Evolutionary conservation across 2,888 invertebrate species (phyloP), one percentile per base, ranked within the genome.

Genomic region (Lottia gigantea): DNA sequence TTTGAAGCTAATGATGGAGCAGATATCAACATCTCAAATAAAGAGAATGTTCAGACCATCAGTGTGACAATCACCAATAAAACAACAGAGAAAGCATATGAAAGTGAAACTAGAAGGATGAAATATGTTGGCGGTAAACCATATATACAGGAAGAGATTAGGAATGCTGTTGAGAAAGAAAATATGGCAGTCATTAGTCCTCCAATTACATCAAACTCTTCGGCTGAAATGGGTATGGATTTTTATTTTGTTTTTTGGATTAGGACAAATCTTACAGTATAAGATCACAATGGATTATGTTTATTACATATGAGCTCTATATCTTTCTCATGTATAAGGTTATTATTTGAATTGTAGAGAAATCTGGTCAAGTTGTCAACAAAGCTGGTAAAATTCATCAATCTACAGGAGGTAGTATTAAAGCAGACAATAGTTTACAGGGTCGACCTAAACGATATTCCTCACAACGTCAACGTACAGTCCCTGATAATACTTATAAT

Each of bases 391-490:
- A 66, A 64, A 8, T 23, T 63, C 40, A 25, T 46, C 23, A 71
- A 71, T 73, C 67, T 71, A 11, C 71, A 71, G 14, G 31, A 63
- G 15, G 47, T 69, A 61, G 70, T 66, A 62, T 67, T 26, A 78
- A 78, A 46, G 74, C 71, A 46, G 79, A 79, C 19, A 45, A 46
- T 14, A 25, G 71, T 6, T 78, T 78, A 65, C 73, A 76, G 55
- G 76, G 73, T 71, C 89, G 91, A 76, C 91, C 92, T 12, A 93
- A 93, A 82, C 90, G 93, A 31, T 93, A 93, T 85, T 93, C 93
- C 3, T 92, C 92, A 71, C 90, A 93, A 80, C 90, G 93, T 70
- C 92, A 92, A 84, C 88, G 92, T 69, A 89, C 90, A 63, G 76
- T 81, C 31, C 83, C 85, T n/a, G 82, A 82, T 15, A 68, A 8